A percentile compares a stretch with the other conserved stretches of the same genome.
These are phyloP conservation scores for Sparidentex hasta DNA, from an alignment of 2,797 vertebrate species.

Conservation along the genomic window DNA sequence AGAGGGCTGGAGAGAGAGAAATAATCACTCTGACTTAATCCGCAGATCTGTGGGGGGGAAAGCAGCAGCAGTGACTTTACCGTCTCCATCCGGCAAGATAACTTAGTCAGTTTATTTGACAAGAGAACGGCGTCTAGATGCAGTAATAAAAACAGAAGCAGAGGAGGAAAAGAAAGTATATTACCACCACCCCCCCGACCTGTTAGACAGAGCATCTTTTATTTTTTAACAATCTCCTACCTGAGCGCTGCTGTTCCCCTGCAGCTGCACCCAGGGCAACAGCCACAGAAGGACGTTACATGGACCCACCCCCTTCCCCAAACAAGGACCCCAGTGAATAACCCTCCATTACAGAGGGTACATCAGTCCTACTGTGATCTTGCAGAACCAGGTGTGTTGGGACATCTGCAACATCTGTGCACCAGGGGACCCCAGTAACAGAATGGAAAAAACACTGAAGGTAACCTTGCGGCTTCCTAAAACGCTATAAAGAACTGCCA, in stretches of 20 bases:
- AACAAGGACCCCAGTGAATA: slow-evolving; percentile 15
- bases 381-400: no score
- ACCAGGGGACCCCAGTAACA: no score
- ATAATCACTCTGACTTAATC: slow-evolving; percentile 64
- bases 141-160: slow-evolving; percentile 32
- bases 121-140: slow-evolving; percentile 29
- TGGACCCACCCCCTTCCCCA: not conserved
- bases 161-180: slow-evolving; percentile 27
- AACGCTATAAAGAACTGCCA: no score
- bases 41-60: slow-evolving; percentile 38
- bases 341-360: not conserved
- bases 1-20: slow-evolving; percentile 25
- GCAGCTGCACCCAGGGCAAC: slow-evolving; percentile 15
- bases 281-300: not conserved
- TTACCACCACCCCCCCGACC: slow-evolving; percentile 25
- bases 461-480: not conserved
- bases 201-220: slow-evolving; percentile 38
- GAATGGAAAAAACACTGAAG: no score
- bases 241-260: slow-evolving; percentile 9
- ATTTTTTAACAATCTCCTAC: slow-evolving; percentile 39
- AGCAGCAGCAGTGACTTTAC: slow-evolving; percentile 50
- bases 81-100: slow-evolving; percentile 59
- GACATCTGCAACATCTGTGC: no score
- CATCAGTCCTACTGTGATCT: not conserved
- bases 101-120: slow-evolving; percentile 61